Percentiles rank a stretch among this genome's conserved stretches.
Conservation (phyloP, 2,113 vertebrate species). For the Xiphophorus hellerii region DNA sequence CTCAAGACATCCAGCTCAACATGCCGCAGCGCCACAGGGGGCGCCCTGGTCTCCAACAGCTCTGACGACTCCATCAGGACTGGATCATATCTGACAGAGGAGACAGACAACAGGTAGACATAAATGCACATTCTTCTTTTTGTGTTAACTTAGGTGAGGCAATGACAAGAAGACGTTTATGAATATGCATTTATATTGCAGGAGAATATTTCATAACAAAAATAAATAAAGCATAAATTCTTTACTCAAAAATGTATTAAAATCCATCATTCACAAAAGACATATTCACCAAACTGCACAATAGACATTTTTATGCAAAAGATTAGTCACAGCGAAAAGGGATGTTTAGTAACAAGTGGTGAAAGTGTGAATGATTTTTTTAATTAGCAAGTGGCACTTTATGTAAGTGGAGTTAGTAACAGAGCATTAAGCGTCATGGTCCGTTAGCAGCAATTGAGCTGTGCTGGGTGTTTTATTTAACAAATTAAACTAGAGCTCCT, state of each 20-base stretch:
- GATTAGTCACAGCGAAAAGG: neutral
- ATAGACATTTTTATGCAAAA: neutral
- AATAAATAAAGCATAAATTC: neutral
- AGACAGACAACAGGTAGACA: conserved; percentile 1
- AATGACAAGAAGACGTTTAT: neutral
- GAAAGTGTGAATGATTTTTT: conserved; percentile 3
- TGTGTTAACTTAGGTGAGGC: too few species aligned
- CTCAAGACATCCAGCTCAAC: conserved; percentile 56
- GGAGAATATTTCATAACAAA: neutral
- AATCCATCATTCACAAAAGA: neutral
- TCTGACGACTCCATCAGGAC: conserved; percentile 70
- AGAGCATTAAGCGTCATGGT: conserved; percentile 10
- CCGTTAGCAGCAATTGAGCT: conserved; percentile 55
- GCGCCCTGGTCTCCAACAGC: conserved; percentile 56
- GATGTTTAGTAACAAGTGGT: neutral
- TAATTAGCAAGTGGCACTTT: conserved; percentile 16
- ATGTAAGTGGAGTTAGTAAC: conserved; percentile 27
- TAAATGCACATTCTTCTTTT: too few species aligned
- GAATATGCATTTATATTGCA: neutral
- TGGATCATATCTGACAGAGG: conserved; percentile 54
- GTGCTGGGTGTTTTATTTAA: conserved; percentile 20
- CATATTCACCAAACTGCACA: neutral
- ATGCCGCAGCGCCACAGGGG: conserved; percentile 53
- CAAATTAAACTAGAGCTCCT: conserved; percentile 32
- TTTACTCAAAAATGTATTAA: neutral